phyloP scores from a whole-genome alignment of 1,140 invertebrate genomes.

The Drosophila burlai region DNA sequence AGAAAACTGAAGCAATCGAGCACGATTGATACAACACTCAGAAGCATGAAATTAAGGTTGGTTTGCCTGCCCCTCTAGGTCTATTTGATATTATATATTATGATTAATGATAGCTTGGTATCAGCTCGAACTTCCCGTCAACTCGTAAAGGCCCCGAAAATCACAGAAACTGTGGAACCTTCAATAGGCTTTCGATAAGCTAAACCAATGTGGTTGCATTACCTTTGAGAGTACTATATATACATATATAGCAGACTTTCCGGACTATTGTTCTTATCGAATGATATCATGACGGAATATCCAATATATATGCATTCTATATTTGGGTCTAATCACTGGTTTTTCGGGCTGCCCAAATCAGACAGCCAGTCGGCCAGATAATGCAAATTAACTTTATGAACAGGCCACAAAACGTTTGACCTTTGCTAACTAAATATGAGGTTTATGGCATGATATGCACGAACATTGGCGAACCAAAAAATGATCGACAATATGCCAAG shows the following conservation, averaged over 20 bases:
- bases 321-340: constrained; percentile 31
- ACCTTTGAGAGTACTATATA: constrained; percentile 1
- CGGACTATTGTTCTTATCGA: constrained; percentile 19
- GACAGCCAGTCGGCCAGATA: constrained; percentile 35
- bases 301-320: constrained; percentile 37
- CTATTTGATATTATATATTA: constrained; percentile 8
- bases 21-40: constrained; percentile 67
- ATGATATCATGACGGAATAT: constrained; percentile 50
- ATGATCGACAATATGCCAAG: background rate
- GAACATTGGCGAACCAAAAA: background rate
- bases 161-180: constrained; percentile 29
- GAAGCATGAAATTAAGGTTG: constrained; percentile 73
- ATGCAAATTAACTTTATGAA: constrained; percentile 40
- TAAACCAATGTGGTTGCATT: constrained; percentile 21
- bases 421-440: constrained; percentile 28
- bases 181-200: constrained; percentile 58
- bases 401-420: constrained; percentile 21
- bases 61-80: constrained; percentile 6
- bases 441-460: background rate
- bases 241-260: constrained; percentile 8
- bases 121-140: constrained; percentile 15
- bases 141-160: constrained; percentile 18
- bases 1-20: constrained; percentile 25
- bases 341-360: constrained; percentile 35
- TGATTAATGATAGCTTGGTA: constrained; percentile 16